A percentile compares a stretch with the other conserved stretches of the same genome.
These are phyloP conservation scores for Folsomia manolachei DNA, from an alignment of 2,888 invertebrate genomes.

Conservation along the genomic window DNA sequence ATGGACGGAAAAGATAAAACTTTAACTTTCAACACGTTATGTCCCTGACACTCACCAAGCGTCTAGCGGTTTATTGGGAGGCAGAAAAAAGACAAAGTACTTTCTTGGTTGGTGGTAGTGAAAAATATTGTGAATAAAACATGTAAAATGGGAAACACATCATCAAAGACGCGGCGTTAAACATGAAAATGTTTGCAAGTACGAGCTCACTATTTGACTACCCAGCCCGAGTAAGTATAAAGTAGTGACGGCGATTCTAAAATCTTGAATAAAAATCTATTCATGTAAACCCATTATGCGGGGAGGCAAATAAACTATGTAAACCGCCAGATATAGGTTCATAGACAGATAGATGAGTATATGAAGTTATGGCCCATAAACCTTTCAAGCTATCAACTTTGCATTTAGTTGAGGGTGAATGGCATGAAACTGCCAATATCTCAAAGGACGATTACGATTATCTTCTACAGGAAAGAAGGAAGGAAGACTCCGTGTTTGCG, in stretches of 20 bases:
- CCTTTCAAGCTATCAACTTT: background rate
- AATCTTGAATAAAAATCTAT: background rate
- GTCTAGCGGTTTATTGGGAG: background rate
- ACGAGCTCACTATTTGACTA: background rate
- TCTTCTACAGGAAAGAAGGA: too few species aligned
- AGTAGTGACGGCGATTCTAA: background rate
- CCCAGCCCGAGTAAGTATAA: background rate
- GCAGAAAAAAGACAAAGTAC: background rate
- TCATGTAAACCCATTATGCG: background rate
- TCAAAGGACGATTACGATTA: background rate
- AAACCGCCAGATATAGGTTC: too few species aligned
- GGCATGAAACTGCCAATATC: background rate
- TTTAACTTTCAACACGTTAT: background rate
- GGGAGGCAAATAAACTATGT: too few species aligned
- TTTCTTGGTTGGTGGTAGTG: background rate
- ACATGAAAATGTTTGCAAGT: constrained; percentile 6
- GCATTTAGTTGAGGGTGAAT: background rate
- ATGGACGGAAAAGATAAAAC: background rate
- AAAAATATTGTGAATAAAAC: constrained; percentile 17
- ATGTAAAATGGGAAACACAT: constrained; percentile 15
- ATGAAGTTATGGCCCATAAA: background rate
- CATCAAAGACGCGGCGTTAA: constrained; percentile 1
- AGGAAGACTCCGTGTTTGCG: too few species aligned
- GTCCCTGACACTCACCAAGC: background rate
- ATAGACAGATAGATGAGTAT: background rate